Conservation (phyloP, 2,113 vertebrate species). For the Megaptera novaeangliae region DNA sequence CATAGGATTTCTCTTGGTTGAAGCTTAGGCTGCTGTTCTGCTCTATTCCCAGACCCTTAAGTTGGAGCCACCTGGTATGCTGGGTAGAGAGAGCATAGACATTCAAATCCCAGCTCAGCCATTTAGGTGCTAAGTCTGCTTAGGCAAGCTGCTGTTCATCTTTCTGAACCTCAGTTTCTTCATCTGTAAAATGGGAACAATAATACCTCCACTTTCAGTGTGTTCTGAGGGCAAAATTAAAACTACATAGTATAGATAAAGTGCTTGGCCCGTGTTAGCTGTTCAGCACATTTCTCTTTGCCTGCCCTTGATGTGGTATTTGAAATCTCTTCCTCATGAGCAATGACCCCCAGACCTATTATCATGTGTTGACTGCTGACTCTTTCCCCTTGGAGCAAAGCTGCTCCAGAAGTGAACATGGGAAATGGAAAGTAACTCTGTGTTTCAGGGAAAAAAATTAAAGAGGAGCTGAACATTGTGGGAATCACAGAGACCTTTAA, state of each 20-base stretch:
- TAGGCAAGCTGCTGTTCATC: background rate
- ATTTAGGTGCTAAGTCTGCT: background rate
- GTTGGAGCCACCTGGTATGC: background rate
- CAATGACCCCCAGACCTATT: background rate
- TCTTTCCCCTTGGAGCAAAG: background rate
- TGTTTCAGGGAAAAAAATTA: background rate
- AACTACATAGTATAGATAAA: background rate
- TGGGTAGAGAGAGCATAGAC: too few relatives aligned
- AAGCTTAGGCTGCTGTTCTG: background rate
- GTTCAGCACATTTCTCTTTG: background rate
- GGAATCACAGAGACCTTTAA: conserved; percentile 56
- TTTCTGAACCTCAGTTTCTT: background rate
- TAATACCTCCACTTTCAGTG: background rate
- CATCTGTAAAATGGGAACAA: background rate
- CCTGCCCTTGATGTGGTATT: background rate
- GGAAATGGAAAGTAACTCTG: conserved; percentile 49
- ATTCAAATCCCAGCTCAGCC: background rate
- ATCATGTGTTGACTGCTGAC: background rate
- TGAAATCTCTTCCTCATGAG: background rate
- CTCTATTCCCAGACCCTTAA: background rate
- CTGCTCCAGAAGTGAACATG: conserved; percentile 42
- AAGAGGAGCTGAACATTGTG: conserved; percentile 16
- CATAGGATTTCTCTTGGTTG: background rate
- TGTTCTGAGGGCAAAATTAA: background rate
- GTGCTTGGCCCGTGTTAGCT: background rate